Evolutionary conservation across 2,113 vertebrate species (phyloP), one percentile per base, ranked within the genome.

Genomic region (Rhinopithecus roxellana): DNA sequence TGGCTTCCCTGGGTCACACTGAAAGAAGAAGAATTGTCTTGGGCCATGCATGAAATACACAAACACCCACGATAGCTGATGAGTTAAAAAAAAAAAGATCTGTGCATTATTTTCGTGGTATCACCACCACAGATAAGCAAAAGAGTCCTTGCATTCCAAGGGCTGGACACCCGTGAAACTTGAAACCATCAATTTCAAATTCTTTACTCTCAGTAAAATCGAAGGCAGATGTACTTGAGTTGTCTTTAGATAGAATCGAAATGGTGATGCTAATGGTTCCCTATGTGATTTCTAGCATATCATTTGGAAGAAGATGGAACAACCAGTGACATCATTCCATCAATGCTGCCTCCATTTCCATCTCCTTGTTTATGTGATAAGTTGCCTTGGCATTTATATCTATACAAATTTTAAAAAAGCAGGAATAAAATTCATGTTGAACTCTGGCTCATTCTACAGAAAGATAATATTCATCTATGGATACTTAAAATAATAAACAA

Each of bases 281-380:
- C 86, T 32, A 8, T 7, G 23, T 27, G 57, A 10, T 40, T 38
- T 55, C 70, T 77, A 70, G 57, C 57, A 45, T 23, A 27, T 48
- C 38, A 77, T 27, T 72, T 84, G 85, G 93, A 93, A 77, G 67
- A 88, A 94, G 75, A 35, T 88, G 40, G 84, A 72, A 85, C 12
- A 61, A 27, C 57, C 50, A 48, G 1, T 32, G 64, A 43, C 38
- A 52, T 12, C 27, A 3, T n/a, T 59, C n/a, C 79, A 86, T 75
- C 40, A 57, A 75, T 72, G 27, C 52, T 40, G 72, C 45, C 48
- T 61, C 17, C 84, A 67, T 40, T 64, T 40, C 43, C 61, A 61
- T 45, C n/a, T 38, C 18, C 52, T 57, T 74, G 23, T 64, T 89
- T 74, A 16, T 59, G 32, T 67, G 80, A 35, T 32, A 77, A 74